These are phyloP conservation scores for Helicolenus hilgendorfi DNA, from an alignment of 2,797 vertebrate genomes.

Conservation along the genomic window DNA sequence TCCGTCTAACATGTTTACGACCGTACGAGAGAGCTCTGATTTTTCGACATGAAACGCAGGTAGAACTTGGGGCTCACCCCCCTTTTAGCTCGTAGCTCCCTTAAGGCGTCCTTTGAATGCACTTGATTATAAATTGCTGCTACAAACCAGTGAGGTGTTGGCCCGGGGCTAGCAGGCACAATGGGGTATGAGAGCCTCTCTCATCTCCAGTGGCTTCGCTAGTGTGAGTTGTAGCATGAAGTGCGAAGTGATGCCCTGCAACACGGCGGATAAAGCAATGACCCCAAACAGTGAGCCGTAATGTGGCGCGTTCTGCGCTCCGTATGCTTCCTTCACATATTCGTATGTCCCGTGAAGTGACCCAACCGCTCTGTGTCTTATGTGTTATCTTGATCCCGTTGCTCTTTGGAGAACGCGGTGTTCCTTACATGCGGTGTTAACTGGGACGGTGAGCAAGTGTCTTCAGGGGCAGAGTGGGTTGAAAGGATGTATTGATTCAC, in stretches of 20 bases:
- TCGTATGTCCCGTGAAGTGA: conserved; percentile 30
- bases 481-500: conserved; percentile 57
- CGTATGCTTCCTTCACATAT: conserved; percentile 3
- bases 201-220: conserved; percentile 34
- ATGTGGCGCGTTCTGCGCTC: background rate
- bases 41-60: background rate
- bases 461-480: conserved; percentile 34
- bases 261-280: conserved; percentile 18
- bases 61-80: background rate
- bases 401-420: conserved; percentile 48
- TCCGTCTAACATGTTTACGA: background rate
- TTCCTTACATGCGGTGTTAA: conserved; percentile 13
- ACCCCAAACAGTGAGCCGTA: conserved; percentile 27
- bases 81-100: conserved; percentile 6
- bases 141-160: conserved; percentile 8
- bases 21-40: background rate
- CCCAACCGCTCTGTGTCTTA: conserved; percentile 19
- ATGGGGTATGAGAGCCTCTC: conserved; percentile 26
- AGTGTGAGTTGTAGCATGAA: conserved; percentile 45
- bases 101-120: conserved; percentile 20
- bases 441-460: conserved; percentile 12
- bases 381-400: conserved; percentile 37
- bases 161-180: conserved; percentile 14
- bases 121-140: conserved; percentile 40
- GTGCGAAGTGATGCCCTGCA: conserved; percentile 31